Base-by-base conservation (phyloP, 2,797 vertebrate species). In the Buphagus erythrorhynchus region DNA sequence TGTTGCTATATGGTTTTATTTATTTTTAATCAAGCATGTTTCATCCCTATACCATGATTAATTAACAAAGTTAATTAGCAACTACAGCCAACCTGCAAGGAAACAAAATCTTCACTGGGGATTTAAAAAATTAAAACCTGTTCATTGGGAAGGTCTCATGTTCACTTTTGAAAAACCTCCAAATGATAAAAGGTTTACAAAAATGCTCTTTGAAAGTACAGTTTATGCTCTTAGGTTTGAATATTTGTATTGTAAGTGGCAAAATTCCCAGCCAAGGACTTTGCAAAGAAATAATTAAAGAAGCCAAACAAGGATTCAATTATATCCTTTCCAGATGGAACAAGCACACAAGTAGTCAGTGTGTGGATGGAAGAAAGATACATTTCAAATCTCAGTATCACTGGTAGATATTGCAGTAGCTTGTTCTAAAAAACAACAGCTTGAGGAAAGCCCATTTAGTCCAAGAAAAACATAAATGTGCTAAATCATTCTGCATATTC, bases 11-110 rank as follows among this genome's bases (percentile, higher is more conserved):
- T 3, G 5, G 48, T n/a, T 81, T 94, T 87, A 88, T 80, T 97
- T 88, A 93, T 94, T 92, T 96, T 94, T 95, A 95, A 96, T 91
- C 91, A 95, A 90, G 87, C 36, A 61, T 91, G 83, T 73, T 94
- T 91, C 90, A 95, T 90, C 79, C 82, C 33, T 88, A 91, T 57
- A 91, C 62, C 75, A 92, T 72, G 65, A 80, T 91, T 96, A 95
- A 96, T 96, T 96, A 95, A 93, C 38, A 22, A 89, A 93, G 88
- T 77, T 94, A 93, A 96, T 97, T 93, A 96, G 88, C 66, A 88
- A 73, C 82, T 86, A 88, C 74, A 92, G 85, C 36, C 73, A 91
- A 91, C 82, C 94, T 88, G 74, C 76, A 93, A 75, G 82, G 81
- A 94, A 94, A 91, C 58, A 91, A 90, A 92, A 73, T 91, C 62